Percentiles rank a stretch among this genome's conserved stretches.
Evolutionary conservation across 2,888 invertebrate species (phyloP).

Genomic region (Agonopterix arenella): DNA sequence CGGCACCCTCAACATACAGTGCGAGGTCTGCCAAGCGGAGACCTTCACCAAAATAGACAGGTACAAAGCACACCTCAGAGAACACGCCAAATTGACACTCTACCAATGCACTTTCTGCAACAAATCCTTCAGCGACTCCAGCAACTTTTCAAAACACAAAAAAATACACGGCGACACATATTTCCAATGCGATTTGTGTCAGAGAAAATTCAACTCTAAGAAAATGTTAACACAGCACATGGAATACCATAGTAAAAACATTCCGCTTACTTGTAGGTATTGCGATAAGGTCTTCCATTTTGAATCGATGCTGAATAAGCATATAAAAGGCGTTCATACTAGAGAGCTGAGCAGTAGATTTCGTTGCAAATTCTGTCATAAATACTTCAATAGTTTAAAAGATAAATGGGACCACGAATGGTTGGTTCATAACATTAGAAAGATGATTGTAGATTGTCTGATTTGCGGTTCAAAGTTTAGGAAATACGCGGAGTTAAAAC

Average conservation of each 20-base stretch:
- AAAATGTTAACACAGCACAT: slow-evolving; percentile 64
- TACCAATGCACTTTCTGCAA: slow-evolving; percentile 69
- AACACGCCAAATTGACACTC: slow-evolving; percentile 64
- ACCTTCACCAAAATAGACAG: slow-evolving; percentile 56
- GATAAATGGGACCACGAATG: slow-evolving; percentile 73
- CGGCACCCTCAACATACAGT: slow-evolving; percentile 51
- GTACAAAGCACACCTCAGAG: slow-evolving; percentile 64
- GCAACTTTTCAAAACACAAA: slow-evolving; percentile 71
- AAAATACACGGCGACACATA: slow-evolving; percentile 58
- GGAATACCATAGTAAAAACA: slow-evolving; percentile 55
- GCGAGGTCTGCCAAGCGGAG: slow-evolving; percentile 50
- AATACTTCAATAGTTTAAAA: slow-evolving; percentile 44
- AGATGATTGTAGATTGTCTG: slow-evolving; percentile 55
- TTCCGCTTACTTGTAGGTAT: slow-evolving; percentile 42
- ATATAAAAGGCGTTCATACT: slow-evolving; percentile 48
- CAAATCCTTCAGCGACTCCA: slow-evolving; percentile 68
- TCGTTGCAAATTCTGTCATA: slow-evolving; percentile 50
- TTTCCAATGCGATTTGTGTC: slow-evolving; percentile 64
- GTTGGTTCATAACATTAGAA: slow-evolving; percentile 57
- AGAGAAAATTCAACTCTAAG: slow-evolving; percentile 66
- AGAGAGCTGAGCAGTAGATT: slow-evolving; percentile 32
- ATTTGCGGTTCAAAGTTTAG: slow-evolving; percentile 56
- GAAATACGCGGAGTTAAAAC: slow-evolving; percentile 57
- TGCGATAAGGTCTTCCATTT: slow-evolving; percentile 59
- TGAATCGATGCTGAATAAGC: slow-evolving; percentile 62